Evolutionary conservation across 2,113 vertebrate genomes (phyloP).

Genomic region (Phaethornis superciliosus): DNA sequence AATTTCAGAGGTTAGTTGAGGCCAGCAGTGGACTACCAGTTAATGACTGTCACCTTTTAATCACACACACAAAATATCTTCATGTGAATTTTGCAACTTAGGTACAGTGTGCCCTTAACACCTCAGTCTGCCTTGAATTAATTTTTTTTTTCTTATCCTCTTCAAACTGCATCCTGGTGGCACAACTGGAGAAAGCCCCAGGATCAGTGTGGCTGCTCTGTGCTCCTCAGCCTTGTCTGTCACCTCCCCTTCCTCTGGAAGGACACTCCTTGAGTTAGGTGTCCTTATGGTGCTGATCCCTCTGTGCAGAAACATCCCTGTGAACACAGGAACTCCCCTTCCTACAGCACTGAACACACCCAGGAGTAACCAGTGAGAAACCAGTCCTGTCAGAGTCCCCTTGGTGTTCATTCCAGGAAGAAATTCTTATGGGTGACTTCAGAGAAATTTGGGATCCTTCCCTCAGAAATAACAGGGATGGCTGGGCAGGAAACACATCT

Average conservation of each 20-base stretch:
- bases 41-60: neutral
- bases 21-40: neutral
- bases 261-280: neutral
- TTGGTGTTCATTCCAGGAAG: neutral
- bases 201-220: neutral
- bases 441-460: neutral
- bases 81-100: neutral
- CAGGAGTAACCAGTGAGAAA: neutral
- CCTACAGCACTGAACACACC: neutral
- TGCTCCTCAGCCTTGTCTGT: neutral
- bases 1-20: neutral
- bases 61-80: neutral
- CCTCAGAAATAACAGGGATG: neutral
- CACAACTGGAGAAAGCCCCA: neutral
- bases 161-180: neutral
- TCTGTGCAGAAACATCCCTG: neutral
- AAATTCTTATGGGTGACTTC: neutral
- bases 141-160: neutral
- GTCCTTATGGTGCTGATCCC: neutral
- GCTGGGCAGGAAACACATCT: neutral
- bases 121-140: neutral
- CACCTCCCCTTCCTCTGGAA: neutral
- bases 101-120: neutral
- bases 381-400: neutral
- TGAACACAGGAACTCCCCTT: neutral